A percentile compares a stretch with the other conserved stretches of the same genome.
Evolutionary conservation across 2,113 vertebrate species (phyloP).

Genomic region (Xenopus laevis): DNA sequence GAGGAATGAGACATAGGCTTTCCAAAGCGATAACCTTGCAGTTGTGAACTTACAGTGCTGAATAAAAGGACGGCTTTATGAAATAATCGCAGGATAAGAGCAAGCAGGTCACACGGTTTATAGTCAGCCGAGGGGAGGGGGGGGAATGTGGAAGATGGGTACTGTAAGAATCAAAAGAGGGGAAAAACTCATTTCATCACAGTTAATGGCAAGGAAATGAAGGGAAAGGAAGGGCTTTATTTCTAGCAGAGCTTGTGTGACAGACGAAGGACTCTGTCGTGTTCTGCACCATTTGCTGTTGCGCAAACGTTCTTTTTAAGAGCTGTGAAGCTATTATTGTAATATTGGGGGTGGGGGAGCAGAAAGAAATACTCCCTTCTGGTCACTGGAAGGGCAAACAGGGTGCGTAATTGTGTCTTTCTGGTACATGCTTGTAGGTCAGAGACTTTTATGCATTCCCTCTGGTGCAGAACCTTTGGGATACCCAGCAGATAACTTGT

Average conservation of each 20-base stretch:
- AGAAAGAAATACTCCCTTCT: constrained; percentile 75
- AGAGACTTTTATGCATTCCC: constrained; percentile 61
- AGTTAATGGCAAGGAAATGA: constrained; percentile 79
- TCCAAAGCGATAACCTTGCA: constrained; percentile 73
- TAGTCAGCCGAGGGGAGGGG: constrained; percentile 51
- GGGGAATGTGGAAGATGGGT: background rate
- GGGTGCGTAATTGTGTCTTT: constrained; percentile 60
- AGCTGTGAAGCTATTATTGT: constrained; percentile 72
- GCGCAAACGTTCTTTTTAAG: constrained; percentile 66
- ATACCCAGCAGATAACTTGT: constrained; percentile 61
- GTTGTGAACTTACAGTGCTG: constrained; percentile 63
- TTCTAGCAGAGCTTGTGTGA: constrained; percentile 65
- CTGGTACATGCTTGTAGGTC: constrained; percentile 51
- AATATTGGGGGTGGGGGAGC: constrained; percentile 57
- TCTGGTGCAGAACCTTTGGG: constrained; percentile 52
- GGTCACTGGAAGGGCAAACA: constrained; percentile 84
- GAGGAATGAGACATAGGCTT: constrained; percentile 55
- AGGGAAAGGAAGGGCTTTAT: constrained; percentile 70
- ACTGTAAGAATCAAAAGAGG: constrained; percentile 65
- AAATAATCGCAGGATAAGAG: constrained; percentile 71
- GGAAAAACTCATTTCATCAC: constrained; percentile 76
- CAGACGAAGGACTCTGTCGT: constrained; percentile 62
- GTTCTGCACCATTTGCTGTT: constrained; percentile 76
- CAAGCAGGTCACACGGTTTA: constrained; percentile 65
- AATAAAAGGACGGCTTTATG: constrained; percentile 65